Conservation (phyloP, 2,113 vertebrate genomes). For the Mastomys coucha region DNA sequence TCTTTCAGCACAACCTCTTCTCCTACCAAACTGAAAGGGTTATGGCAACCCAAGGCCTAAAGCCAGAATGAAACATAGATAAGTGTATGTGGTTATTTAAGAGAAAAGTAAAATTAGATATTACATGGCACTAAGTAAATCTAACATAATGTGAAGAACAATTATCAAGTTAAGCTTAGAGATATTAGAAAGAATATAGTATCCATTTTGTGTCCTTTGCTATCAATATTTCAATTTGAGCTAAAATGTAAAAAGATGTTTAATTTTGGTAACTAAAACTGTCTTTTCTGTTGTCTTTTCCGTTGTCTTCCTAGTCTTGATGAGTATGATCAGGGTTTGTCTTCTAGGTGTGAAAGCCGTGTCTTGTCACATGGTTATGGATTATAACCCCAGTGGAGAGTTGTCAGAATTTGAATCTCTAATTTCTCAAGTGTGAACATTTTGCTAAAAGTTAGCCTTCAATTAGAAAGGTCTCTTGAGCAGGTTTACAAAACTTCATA, state of each 20-base stretch:
- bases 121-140: not conserved
- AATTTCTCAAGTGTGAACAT: conserved; percentile 21
- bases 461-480: not conserved
- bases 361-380: not conserved
- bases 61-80: accelerated
- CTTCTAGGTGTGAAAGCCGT: not conserved
- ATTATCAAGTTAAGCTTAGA: not conserved
- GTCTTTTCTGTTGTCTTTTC: not conserved
- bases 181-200: not conserved
- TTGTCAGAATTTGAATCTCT: not conserved
- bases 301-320: not conserved
- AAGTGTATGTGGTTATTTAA: not conserved
- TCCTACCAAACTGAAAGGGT: not conserved
- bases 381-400: not conserved
- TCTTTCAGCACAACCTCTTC: accelerated
- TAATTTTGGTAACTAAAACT: not conserved
- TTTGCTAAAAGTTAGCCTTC: not conserved
- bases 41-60: not conserved
- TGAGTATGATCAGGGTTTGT: conserved; percentile 11
- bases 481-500: not conserved
- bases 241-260: not conserved
- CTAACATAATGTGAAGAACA: not conserved
- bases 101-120: not conserved
- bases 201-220: not conserved
- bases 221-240: not conserved